Evolutionary conservation across 2,888 invertebrate genomes (phyloP), one percentile per base, ranked within the genome.

Genomic region (Anagyrus pseudococci): DNA sequence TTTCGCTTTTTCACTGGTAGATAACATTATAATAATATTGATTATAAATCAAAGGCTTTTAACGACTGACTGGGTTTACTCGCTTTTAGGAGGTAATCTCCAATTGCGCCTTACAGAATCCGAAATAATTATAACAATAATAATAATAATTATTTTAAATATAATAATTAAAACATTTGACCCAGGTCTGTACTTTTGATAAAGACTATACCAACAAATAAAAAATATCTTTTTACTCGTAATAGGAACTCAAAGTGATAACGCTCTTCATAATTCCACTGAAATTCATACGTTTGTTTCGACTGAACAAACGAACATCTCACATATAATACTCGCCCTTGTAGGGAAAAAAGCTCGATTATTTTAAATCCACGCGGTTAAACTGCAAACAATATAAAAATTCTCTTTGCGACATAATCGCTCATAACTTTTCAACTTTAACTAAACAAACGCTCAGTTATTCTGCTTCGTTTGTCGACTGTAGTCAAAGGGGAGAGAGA

Each of bases 151-250:
- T 62, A 20, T 47, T 52, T 26, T 63, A 57, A 63, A 67, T 58
- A 63, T 62, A 57, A 52, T 50, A 63, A 66, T 66, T 67, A 67
- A 67, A 67, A 67, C 58, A 55, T 64, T 66, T 53, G 54, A 19
- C 62, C 63, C 60, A 61, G 33, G 46, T 33, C 63, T 63, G 61
- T 64, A 19, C 58, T 58, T 58, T 67, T 67, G 66, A 67, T 67
- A 67, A 64, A 50, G 58, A 64, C 33, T 67, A 61, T 66, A 64
- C 63, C 63, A 64, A 67, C 61, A 67, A 64, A 67, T 67, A 67
- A 67, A 67, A 61, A 59, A 61, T 56, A 47, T 10, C 52, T 53
- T 49, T 66, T 56, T 55, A 48, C 49, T 61, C 66, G 52, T 64
- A 67, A 57, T 67, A 67, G 66, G 61, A 63, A 67, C 66, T 63